Evolutionary conservation across 1,140 invertebrate genomes (phyloP), one percentile per base, ranked within the genome.

Genomic region (Protaetia brevitarsis): DNA sequence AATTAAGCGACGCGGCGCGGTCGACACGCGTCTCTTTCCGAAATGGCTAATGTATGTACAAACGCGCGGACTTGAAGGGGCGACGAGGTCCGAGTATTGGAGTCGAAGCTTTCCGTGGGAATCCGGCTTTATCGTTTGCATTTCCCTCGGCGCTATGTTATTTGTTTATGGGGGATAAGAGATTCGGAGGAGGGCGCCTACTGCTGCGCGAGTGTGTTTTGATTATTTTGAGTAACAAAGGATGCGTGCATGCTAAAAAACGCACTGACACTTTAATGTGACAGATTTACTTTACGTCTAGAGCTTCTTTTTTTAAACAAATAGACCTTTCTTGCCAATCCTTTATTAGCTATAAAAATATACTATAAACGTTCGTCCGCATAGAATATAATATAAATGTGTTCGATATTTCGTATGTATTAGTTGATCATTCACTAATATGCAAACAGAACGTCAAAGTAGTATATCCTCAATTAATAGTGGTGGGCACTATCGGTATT

Each of bases 1-100:
- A 51, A 51, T 51, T 51, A 51, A 51, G 26, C 41, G 26, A n/a
- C n/a, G 41, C 19, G 26, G 41, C 19, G 26, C 41, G 19, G 41
- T 23, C 7, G 41, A 51, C 41, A 51, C 41, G 41, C 41, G 41
- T 19, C 41, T 51, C 11, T 51, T 19, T 51, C 41, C 41, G 41
- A 23, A 51, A 51, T 23, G 41, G 41, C 16, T 26, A 26, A 23
- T 26, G 41, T 51, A 19, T 10, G n/a, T n/a, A n/a, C 19, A 23
- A 51, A 51, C 19, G 26, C 41, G 19, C 19, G 41, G 13, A 51
- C 19, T 19, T 23, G 13, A 51, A 51, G 19, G 21, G 16, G 26
- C 5, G 41, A 23, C 19, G 13, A 51, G 26, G 26, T 10, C 3
- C 26, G 19, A 51, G 1, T 37, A 37, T 37, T 10, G 3, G 16